phyloP scores from a whole-genome alignment of 2,888 invertebrate species.

The Allophyes oxyacanthae region DNA sequence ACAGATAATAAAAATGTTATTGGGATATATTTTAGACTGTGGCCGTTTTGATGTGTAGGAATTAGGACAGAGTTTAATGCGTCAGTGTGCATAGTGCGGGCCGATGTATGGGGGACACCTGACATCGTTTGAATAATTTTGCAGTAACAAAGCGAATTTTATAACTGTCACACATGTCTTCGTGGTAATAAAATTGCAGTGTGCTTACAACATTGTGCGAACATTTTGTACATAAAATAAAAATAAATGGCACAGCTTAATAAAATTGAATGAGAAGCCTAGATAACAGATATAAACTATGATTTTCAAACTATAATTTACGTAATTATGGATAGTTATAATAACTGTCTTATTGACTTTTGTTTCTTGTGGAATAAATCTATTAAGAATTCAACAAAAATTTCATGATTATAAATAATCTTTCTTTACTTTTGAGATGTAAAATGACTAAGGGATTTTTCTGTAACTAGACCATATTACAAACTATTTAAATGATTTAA shows the following conservation, averaged over 20 bases:
- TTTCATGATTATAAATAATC: no score
- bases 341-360: no score
- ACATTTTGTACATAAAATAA: slow-evolving; percentile 12
- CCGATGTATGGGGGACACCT: slow-evolving; percentile 75
- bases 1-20: slow-evolving; percentile 62
- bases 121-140: slow-evolving; percentile 84
- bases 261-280: neutral
- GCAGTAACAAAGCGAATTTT: slow-evolving; percentile 80
- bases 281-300: no score
- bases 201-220: slow-evolving; percentile 34
- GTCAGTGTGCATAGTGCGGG: slow-evolving; percentile 69
- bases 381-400: no score
- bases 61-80: slow-evolving; percentile 65
- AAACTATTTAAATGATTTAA: no score
- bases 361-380: no score
- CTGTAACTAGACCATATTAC: no score
- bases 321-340: no score
- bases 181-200: slow-evolving; percentile 70
- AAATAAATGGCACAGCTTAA: slow-evolving; percentile 13
- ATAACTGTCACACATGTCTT: slow-evolving; percentile 76
- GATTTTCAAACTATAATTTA: no score
- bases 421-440: no score
- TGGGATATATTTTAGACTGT: slow-evolving; percentile 61
- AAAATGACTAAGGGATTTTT: no score
- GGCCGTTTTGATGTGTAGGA: slow-evolving; percentile 57